Evolutionary conservation across 1,140 invertebrate species (phyloP).

Genomic region (Brevipalpus yothersi): DNA sequence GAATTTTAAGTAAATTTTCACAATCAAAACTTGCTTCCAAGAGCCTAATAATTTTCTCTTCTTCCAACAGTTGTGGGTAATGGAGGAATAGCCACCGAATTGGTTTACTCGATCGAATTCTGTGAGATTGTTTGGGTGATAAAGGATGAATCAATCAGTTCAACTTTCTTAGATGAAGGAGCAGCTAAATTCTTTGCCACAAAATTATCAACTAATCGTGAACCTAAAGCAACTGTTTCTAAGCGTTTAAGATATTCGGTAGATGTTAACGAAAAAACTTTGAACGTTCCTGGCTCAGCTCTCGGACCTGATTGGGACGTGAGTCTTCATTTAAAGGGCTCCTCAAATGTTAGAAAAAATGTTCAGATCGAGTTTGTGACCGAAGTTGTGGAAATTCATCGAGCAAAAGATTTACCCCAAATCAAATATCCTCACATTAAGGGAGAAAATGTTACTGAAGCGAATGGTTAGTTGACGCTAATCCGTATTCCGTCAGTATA

Average conservation of each 20-base stretch:
- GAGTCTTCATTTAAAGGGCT: conserved; percentile 35
- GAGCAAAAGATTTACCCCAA: conserved; percentile 6
- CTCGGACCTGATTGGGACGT: conserved; percentile 84
- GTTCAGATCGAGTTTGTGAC: conserved; percentile 36
- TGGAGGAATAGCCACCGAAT: conserved; percentile 89
- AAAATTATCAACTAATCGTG: conserved; percentile 15
- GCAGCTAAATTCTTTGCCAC: conserved; percentile 72
- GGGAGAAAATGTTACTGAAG: background rate
- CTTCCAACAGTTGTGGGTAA: conserved; percentile 60
- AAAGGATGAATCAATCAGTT: conserved; percentile 69
- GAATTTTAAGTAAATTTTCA: conserved; percentile 23
- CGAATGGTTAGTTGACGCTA: background rate
- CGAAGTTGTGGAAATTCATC: conserved; percentile 29
- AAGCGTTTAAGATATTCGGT: conserved; percentile 23
- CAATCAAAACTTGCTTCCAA: background rate
- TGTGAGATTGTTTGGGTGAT: conserved; percentile 77
- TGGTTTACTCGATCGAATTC: conserved; percentile 59
- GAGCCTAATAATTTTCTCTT: background rate
- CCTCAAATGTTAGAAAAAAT: conserved; percentile 16
- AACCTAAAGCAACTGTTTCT: conserved; percentile 6
- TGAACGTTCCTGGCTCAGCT: conserved; percentile 37
- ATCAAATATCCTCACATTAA: background rate
- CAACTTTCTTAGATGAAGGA: conserved; percentile 83
- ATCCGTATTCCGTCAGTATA: background rate
- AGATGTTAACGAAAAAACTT: conserved; percentile 6